Conservation (phyloP, 2,113 vertebrate species). For the Arenaria interpres region DNA sequence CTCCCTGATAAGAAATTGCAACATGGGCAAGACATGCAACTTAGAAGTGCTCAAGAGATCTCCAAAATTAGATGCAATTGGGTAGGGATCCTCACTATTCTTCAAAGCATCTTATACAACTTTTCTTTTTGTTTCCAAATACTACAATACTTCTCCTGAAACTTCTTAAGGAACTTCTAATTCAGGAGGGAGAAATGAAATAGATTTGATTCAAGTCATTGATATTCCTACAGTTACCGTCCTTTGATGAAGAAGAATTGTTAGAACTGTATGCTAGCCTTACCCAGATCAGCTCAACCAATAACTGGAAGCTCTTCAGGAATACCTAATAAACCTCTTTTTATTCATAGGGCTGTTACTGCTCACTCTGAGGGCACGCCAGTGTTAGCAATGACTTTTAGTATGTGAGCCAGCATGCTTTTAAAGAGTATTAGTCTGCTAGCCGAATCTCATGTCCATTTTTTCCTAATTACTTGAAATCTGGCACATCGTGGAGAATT, state of each 20-base stretch:
- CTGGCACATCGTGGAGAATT: not conserved
- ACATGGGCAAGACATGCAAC: not conserved
- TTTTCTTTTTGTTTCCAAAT: not conserved
- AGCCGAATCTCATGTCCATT: not conserved
- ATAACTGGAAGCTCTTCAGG: not conserved
- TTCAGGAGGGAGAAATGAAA: not conserved
- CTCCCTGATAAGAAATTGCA: not conserved
- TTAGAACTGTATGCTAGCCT: not conserved
- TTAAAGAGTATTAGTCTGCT: not conserved
- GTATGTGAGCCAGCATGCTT: not conserved
- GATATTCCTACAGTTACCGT: not conserved
- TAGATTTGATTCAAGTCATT: not conserved
- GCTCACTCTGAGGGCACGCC: not conserved
- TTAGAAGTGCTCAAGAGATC: not conserved
- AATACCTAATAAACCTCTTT: not conserved
- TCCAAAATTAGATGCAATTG: not conserved
- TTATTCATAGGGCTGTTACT: not conserved
- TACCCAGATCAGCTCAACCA: not conserved
- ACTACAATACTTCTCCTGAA: not conserved
- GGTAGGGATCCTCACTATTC: not conserved
- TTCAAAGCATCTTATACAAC: not conserved
- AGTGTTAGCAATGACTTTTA: not conserved
- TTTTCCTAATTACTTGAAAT: constrained; percentile 5
- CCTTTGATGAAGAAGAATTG: not conserved
- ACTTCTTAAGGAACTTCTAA: not conserved